Evolutionary conservation across 2,797 vertebrate species (phyloP).

Genomic region (Hybognathus amarus): DNA sequence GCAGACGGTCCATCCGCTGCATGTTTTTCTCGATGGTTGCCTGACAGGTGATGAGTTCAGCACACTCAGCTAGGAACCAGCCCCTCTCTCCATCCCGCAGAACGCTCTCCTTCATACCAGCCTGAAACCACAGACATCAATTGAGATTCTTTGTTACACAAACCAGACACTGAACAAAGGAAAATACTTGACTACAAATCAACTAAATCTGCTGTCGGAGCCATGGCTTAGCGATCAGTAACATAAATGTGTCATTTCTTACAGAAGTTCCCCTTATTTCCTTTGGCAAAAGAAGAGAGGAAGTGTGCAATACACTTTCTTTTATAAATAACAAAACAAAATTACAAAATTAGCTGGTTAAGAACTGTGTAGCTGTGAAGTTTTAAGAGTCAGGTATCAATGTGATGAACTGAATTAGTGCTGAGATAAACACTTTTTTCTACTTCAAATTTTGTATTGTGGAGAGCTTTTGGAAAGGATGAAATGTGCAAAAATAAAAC

Average conservation of each 20-base stretch:
- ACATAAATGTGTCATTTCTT: background rate
- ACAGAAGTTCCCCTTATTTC: background rate
- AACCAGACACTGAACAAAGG: background rate
- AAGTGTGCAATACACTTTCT: background rate
- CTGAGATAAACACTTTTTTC: background rate
- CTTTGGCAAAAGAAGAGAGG: background rate
- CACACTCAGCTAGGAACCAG: conserved; percentile 93
- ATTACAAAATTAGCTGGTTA: background rate
- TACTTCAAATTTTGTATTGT: background rate
- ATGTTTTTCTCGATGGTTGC: conserved; percentile 93
- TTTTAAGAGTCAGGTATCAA: background rate
- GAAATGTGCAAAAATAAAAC: conserved; percentile 15
- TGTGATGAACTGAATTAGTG: background rate
- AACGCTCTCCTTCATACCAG: conserved; percentile 93
- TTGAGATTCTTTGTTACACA: background rate
- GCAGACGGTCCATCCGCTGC: conserved; percentile 94
- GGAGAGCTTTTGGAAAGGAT: background rate
- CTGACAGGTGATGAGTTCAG: conserved; percentile 88
- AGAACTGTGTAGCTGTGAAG: no score
- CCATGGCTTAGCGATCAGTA: background rate
- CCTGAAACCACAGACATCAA: conserved; percentile 72
- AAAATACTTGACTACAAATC: background rate
- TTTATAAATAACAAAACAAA: background rate
- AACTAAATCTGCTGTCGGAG: background rate
- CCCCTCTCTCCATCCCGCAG: conserved; percentile 91